Percentiles rank a stretch among this genome's conserved stretches.
Conservation (phyloP, 2,797 vertebrate species). For the Ptychobarbus kaznakovi region DNA sequence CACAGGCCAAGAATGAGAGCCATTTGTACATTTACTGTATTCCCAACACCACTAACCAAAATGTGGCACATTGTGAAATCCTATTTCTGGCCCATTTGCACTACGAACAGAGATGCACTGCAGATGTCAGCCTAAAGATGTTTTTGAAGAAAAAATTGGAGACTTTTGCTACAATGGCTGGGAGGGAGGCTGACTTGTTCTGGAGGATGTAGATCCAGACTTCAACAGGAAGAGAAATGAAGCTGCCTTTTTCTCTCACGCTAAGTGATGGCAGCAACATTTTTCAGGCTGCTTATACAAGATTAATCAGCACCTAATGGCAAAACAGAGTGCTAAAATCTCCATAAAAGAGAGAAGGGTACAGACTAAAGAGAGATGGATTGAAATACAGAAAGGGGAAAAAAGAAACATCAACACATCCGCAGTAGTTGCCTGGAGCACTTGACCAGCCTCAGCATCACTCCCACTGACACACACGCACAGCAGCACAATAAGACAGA, state of each 20-base stretch:
- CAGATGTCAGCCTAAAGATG: conserved; percentile 27
- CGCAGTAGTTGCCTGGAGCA: conserved; percentile 11
- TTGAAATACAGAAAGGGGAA: conserved; percentile 8
- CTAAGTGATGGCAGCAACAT: conserved; percentile 30
- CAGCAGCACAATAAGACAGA: conserved; percentile 23
- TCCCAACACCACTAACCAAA: conserved; percentile 1
- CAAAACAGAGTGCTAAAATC: conserved; percentile 47
- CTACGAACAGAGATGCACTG: conserved; percentile 8
- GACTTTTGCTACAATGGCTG: background rate
- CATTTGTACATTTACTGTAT: background rate
- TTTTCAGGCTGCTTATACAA: conserved; percentile 48
- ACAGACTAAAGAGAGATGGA: conserved; percentile 33
- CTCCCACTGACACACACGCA: conserved; percentile 34
- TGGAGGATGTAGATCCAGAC: conserved; percentile 29
- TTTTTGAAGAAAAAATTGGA: conserved; percentile 9
- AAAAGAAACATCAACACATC: conserved; percentile 28
- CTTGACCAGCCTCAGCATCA: conserved; percentile 37
- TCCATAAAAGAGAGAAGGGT: conserved; percentile 37
- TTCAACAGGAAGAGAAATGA: conserved; percentile 19
- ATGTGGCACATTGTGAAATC: conserved; percentile 25
- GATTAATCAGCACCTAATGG: conserved; percentile 53
- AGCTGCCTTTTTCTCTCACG: conserved; percentile 23
- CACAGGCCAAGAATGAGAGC: too few species aligned
- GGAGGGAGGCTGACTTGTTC: conserved; percentile 22
- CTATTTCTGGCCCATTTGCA: conserved; percentile 1